Evolutionary conservation across 2,888 invertebrate species (phyloP).

Genomic region (Strigamia transsilvanica): DNA sequence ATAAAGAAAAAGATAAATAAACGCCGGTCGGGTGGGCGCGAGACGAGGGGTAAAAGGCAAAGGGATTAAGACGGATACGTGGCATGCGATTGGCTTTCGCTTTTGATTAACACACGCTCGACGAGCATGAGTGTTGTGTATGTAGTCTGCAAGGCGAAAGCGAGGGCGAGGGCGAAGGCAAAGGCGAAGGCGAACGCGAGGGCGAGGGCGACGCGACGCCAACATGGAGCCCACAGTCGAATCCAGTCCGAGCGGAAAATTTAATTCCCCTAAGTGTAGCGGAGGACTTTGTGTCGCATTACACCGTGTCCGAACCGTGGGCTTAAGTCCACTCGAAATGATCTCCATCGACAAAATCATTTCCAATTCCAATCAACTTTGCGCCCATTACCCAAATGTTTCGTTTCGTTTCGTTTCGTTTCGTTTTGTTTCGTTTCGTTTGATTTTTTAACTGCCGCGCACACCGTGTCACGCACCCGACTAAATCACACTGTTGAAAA

Average conservation of each 20-base stretch:
- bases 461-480: background rate
- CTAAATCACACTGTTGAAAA: background rate
- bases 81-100: slow-evolving; percentile 37
- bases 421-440: no score
- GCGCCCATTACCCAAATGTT: no score
- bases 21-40: background rate
- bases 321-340: slow-evolving; percentile 24
- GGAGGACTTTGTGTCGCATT: slow-evolving; percentile 37
- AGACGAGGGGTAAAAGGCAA: background rate
- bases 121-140: background rate
- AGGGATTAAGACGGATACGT: slow-evolving; percentile 37
- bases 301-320: slow-evolving; percentile 44
- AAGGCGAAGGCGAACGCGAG: background rate
- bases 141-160: no score
- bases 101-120: slow-evolving; percentile 49
- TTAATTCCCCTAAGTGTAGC: slow-evolving; percentile 48
- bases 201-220: background rate
- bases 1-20: slow-evolving; percentile 11
- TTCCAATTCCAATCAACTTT: background rate
- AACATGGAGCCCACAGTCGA: slow-evolving; percentile 2
- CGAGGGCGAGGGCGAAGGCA: no score
- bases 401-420: no score
- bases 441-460: background rate
- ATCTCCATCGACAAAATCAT: slow-evolving; percentile 14
- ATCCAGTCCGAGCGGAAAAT: slow-evolving; percentile 48